These are phyloP conservation scores for Calypte anna DNA, from an alignment of 2,113 vertebrate genomes.

Conservation along the genomic window DNA sequence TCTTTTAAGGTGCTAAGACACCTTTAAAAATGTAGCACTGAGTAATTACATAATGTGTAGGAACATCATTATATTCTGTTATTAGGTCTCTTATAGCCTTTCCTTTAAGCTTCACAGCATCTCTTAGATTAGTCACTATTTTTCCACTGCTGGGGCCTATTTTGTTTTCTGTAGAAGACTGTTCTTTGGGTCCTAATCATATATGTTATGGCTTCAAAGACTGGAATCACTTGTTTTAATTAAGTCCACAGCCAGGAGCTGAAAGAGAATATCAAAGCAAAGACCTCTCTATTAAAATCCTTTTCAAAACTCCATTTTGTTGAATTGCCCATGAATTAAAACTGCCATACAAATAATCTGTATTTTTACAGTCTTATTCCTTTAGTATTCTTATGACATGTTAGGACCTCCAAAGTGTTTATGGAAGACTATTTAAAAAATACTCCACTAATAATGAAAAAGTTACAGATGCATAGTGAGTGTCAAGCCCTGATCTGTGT, in stretches of 20 bases:
- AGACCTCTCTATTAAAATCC: background rate
- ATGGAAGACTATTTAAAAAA: background rate
- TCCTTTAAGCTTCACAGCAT: background rate
- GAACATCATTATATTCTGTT: background rate
- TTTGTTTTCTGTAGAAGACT: constrained; percentile 3
- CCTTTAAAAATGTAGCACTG: background rate
- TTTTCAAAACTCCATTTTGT: background rate
- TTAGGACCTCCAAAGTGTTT: background rate
- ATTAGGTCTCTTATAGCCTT: background rate
- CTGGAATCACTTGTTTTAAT: background rate
- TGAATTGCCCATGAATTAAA: background rate
- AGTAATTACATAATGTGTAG: background rate
- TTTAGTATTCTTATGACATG: background rate
- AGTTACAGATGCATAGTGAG: background rate
- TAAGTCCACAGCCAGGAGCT: background rate
- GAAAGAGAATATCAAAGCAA: background rate
- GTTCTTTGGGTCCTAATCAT: background rate
- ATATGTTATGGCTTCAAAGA: background rate
- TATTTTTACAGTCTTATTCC: background rate
- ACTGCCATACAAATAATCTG: background rate
- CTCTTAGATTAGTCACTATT: background rate
- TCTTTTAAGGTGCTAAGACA: background rate
- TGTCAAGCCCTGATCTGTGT: background rate
- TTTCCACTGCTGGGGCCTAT: background rate
- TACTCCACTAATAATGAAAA: background rate